Evolutionary conservation across 2,888 invertebrate species (phyloP), one percentile per base, ranked within the genome.

Genomic region (Himalopsyche anomala): DNA sequence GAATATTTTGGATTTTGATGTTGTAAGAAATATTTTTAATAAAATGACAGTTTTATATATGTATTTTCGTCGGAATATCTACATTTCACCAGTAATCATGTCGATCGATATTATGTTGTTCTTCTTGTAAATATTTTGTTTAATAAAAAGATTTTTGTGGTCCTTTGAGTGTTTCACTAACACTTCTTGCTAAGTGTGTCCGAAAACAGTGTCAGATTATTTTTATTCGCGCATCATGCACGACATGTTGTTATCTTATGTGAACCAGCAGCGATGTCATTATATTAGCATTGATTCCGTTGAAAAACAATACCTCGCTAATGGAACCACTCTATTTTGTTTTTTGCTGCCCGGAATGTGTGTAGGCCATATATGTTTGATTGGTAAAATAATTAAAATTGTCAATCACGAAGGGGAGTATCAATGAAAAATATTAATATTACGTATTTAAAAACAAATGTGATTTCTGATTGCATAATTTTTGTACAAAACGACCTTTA

Each of bases 181-280:
- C n/a, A 74, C 28, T 74, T 28, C 28, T 28, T 28, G 74, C 74
- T 74, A 74, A 74, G 74, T 74, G 74, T 74, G 74, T 74, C 19
- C 74, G 74, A 74, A 74, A 74, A 74, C 74, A 74, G 28, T 74
- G 74, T 74, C 74, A 74, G 74, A 74, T 74, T 74, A 74, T 74
- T 74, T 74, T 74, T 74, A 74, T 74, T 74, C 74, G 74, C 74
- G 74, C 74, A 74, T 74, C 74, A 38, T 74, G 74, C 74, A 74
- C 74, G 74, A 38, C 74, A 74, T 74, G 74, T 51, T 51, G 51
- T 74, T 38, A 74, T 74, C 74, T 74, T 74, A 19, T 36, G 74
- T 19, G 74, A 74, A 74, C 74, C 17, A 38, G 74, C 19, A 9
- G 74, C 74, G 38, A 74, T 74, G 74, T 74, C 74, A 74, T 74